These are phyloP conservation scores for Plecotus auritus DNA, from an alignment of 2,113 vertebrate genomes.

Conservation along the genomic window DNA sequence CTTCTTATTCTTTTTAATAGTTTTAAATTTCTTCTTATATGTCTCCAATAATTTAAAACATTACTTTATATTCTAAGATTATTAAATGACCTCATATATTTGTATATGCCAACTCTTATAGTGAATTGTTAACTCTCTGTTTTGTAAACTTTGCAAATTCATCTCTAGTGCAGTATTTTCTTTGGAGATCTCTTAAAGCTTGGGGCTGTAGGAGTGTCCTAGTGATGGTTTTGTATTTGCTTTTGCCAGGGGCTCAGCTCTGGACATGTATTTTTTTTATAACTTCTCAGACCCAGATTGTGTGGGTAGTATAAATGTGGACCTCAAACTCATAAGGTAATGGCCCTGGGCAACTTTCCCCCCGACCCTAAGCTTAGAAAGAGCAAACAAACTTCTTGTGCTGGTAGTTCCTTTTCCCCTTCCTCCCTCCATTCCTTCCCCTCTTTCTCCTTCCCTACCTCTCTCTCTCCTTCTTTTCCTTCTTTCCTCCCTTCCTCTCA, in stretches of 20 bases:
- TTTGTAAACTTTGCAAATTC: background rate
- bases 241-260: background rate
- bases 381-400: background rate
- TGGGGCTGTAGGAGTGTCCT: background rate
- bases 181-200: background rate
- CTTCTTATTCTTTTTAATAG: background rate
- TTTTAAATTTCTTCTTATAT: background rate
- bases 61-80: conserved; percentile 6
- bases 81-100: background rate
- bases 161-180: conserved; percentile 11
- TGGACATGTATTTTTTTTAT: background rate
- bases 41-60: background rate
- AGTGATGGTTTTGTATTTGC: background rate
- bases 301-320: background rate
- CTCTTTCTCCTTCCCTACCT: background rate
- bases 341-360: background rate
- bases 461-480: background rate
- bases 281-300: background rate
- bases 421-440: too few relatives aligned
- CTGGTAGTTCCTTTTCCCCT: background rate
- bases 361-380: background rate
- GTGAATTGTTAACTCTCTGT: background rate
- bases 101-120: background rate
- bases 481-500: background rate
- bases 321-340: background rate